These are phyloP conservation scores for Sciurus vulgaris DNA, from an alignment of 2,797 vertebrate genomes.

Conservation along the genomic window DNA sequence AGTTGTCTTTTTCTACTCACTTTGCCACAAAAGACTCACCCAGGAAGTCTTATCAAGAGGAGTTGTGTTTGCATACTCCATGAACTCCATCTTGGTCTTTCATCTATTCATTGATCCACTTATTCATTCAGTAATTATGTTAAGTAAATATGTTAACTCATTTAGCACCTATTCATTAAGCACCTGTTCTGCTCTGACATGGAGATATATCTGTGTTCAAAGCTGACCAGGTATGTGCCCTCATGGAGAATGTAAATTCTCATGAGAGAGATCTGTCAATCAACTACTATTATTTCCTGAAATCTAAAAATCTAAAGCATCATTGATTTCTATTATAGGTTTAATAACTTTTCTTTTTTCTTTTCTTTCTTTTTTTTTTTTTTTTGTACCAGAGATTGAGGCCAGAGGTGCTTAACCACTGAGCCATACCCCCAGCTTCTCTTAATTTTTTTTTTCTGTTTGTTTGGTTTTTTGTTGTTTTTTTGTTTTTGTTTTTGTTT, in stretches of 20 bases:
- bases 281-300: neutral
- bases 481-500: no score
- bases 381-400: no score
- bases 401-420: no score
- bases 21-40: neutral
- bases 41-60: conserved; percentile 13
- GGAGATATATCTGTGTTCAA: conserved; percentile 6
- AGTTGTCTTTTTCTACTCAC: neutral
- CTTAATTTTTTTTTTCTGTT: no score
- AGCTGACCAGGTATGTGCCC: neutral
- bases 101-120: neutral
- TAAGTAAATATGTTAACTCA: neutral
- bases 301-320: neutral
- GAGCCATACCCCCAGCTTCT: no score
- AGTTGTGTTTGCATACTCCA: neutral
- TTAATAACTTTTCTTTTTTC: neutral
- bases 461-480: no score
- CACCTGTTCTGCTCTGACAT: neutral
- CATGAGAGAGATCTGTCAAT: neutral
- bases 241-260: conserved; percentile 46
- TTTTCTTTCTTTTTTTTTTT: no score
- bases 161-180: no score
- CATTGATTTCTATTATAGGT: neutral
- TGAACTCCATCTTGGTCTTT: neutral
- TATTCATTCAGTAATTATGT: conserved; percentile 19